These are phyloP conservation scores for Drosophila austrosaltans DNA, from an alignment of 2,888 invertebrate species.

Conservation along the genomic window DNA sequence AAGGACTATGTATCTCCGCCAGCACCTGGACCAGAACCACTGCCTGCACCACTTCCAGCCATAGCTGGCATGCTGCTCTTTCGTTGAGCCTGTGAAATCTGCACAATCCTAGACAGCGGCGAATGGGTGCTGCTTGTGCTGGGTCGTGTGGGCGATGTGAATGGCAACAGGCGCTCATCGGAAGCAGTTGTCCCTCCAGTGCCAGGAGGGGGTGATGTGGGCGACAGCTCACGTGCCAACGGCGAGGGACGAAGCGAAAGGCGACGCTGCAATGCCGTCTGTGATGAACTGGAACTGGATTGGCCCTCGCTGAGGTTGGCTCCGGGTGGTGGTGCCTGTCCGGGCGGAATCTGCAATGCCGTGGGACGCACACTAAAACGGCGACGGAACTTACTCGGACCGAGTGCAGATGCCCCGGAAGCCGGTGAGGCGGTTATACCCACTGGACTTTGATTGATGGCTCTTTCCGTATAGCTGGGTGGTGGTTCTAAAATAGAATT, in stretches of 20 bases:
- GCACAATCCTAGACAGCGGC: slow-evolving; percentile 82
- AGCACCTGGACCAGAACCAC: background rate
- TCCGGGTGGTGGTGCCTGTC: slow-evolving; percentile 81
- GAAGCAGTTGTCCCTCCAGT: slow-evolving; percentile 5
- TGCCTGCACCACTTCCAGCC: slow-evolving; percentile 1
- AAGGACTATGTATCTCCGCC: background rate
- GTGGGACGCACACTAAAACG: slow-evolving; percentile 83
- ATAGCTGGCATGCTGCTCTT: slow-evolving; percentile 79
- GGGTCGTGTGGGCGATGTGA: slow-evolving; percentile 53
- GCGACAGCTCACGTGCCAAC: slow-evolving; percentile 74
- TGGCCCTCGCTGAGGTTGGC: slow-evolving; percentile 54
- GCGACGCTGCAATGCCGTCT: slow-evolving; percentile 80
- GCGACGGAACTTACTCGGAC: slow-evolving; percentile 78
- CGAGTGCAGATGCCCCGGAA: slow-evolving; percentile 20
- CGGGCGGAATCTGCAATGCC: slow-evolving; percentile 82
- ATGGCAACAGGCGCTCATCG: slow-evolving; percentile 67
- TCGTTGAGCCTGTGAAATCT: slow-evolving; percentile 83
- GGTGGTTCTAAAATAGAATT: slow-evolving; percentile 79
- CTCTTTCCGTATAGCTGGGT: slow-evolving; percentile 79
- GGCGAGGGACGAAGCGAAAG: slow-evolving; percentile 82
- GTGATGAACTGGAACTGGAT: slow-evolving; percentile 43
- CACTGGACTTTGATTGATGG: slow-evolving; percentile 1
- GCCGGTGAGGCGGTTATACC: background rate
- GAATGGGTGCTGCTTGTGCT: slow-evolving; percentile 82
- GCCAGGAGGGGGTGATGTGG: slow-evolving; percentile 43